Evolutionary conservation across 92 coral and sea anemone genomes (phyloP).

Genomic region (Bergia puertoricense): DNA sequence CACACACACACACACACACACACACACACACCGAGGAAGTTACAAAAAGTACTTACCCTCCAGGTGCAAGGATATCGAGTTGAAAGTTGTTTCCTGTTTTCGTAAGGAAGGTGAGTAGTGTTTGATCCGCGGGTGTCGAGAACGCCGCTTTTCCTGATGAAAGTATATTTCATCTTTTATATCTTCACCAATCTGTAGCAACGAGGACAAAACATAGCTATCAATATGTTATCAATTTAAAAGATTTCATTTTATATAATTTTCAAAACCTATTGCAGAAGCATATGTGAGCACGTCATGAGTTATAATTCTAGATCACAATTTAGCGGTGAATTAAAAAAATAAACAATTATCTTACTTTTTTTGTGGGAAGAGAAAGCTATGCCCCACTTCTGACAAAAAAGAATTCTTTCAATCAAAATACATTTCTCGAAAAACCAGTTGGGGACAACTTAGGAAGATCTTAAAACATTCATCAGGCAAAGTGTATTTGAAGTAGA

Average conservation of each 20-base stretch:
- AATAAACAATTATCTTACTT: no score
- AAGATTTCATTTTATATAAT: not conserved
- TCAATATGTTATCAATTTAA: not conserved
- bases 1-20: not conserved
- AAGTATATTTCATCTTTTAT: not conserved
- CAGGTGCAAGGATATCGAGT: not conserved
- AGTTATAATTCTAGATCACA: no score
- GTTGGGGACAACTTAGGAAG: no score
- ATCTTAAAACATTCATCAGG: no score
- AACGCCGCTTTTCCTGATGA: not conserved
- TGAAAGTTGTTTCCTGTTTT: slow-evolving; percentile 1
- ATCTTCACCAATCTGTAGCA: not conserved
- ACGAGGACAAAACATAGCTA: not conserved
- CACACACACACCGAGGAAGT: not conserved
- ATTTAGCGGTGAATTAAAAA: no score
- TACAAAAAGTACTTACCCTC: not conserved
- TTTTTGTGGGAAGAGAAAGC: no score
- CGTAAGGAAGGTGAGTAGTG: not conserved
- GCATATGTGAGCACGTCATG: no score
- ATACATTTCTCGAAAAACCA: no score
- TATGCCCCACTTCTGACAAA: no score
- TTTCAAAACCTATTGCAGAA: not conserved
- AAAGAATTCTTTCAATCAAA: no score
- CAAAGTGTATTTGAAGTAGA: no score
- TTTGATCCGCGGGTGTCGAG: slow-evolving; percentile 13